These are phyloP conservation scores for Oophaga pumilio DNA, from an alignment of 2,113 vertebrate genomes.

Conservation along the genomic window DNA sequence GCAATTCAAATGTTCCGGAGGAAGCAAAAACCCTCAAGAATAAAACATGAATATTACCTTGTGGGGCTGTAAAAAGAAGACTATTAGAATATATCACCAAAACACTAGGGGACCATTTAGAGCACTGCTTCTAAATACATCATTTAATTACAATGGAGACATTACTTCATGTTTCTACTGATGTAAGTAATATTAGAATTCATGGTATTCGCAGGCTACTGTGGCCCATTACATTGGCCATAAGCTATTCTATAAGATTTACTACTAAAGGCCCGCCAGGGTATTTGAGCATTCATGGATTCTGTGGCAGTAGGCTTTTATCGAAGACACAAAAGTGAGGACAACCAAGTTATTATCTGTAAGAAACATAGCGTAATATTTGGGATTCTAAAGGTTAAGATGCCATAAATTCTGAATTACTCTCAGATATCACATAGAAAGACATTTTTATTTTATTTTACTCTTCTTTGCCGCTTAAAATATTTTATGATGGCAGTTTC, in stretches of 20 bases:
- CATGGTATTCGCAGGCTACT: conserved; percentile 98
- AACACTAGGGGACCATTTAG: conserved; percentile 95
- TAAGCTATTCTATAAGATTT: conserved; percentile 97
- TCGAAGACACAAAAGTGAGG: conserved; percentile 84
- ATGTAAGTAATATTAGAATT: conserved; percentile 99
- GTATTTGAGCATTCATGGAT: conserved; percentile 94
- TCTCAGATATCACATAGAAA: conserved; percentile 87
- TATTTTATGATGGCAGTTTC: conserved; percentile 83
- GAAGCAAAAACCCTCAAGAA: conserved; percentile 88
- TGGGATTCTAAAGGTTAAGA: conserved; percentile 88
- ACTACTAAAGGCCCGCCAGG: conserved; percentile 91
- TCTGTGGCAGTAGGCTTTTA: conserved; percentile 85
- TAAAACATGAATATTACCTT: conserved; percentile 94
- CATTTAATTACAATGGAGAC: conserved; percentile 95
- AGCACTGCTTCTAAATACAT: conserved; percentile 92
- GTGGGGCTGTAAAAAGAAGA: conserved; percentile 88
- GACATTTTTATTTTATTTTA: conserved; percentile 88
- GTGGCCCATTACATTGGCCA: conserved; percentile 95
- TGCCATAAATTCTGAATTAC: conserved; percentile 84
- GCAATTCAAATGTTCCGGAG: conserved; percentile 90
- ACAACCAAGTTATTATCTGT: conserved; percentile 84
- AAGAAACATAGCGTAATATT: conserved; percentile 87
- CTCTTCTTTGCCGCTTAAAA: conserved; percentile 83
- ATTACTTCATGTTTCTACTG: conserved; percentile 99
- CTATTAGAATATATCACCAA: conserved; percentile 97